Evolutionary conservation across 2,113 vertebrate species (phyloP).

Genomic region (Cervus canadensis): DNA sequence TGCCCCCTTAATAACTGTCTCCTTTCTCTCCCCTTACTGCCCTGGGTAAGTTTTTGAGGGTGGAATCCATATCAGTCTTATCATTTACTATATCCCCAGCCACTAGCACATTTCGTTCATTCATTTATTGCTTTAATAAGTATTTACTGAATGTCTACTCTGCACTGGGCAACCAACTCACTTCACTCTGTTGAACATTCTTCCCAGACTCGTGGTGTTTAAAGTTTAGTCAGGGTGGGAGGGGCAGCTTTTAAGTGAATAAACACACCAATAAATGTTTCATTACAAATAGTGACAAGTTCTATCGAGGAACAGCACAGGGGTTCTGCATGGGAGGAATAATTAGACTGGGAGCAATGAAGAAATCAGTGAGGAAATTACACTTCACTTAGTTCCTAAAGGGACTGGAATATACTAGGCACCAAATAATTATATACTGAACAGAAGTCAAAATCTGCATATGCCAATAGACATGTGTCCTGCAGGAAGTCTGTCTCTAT

Average conservation of each 20-base stretch:
- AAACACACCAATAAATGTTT: not conserved
- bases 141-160: not conserved
- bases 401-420: not conserved
- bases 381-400: not conserved
- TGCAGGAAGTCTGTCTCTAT: rapidly evolving
- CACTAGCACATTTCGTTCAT: not conserved
- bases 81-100: not conserved
- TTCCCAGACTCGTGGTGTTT: not conserved
- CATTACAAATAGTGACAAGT: not conserved
- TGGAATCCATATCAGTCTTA: not conserved
- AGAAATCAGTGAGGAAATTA: not conserved
- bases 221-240: not conserved
- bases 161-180: not conserved
- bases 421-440: not conserved
- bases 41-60: not conserved
- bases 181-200: not conserved
- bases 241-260: not conserved
- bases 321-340: not conserved
- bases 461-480: too few relatives aligned
- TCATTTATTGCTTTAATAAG: not conserved
- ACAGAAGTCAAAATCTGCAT: not conserved
- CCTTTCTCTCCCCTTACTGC: not conserved
- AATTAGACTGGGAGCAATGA: not conserved
- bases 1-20: rapidly evolving
- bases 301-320: not conserved